These are phyloP conservation scores for Eupeodes luniger DNA, from an alignment of 2,888 invertebrate species.

Conservation along the genomic window DNA sequence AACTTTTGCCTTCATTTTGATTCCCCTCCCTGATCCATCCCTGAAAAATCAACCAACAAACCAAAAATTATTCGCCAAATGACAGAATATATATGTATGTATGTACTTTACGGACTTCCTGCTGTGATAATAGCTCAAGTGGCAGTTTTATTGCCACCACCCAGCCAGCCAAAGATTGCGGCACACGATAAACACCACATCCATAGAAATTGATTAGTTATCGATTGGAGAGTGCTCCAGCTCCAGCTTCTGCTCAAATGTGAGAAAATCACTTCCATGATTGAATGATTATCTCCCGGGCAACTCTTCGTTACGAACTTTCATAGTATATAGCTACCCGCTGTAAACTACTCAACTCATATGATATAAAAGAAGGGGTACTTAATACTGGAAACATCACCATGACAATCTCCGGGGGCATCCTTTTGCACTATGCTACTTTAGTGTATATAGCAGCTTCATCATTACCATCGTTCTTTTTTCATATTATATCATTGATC, in stretches of 20 bases:
- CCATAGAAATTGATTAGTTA: constrained; percentile 71
- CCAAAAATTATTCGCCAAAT: background rate
- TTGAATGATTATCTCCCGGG: constrained; percentile 72
- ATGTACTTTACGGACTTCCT: constrained; percentile 44
- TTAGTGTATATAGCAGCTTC: constrained; percentile 11
- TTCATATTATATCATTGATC: constrained; percentile 26
- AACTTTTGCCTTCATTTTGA: background rate
- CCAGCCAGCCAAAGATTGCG: constrained; percentile 47
- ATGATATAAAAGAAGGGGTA: background rate
- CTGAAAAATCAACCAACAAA: background rate
- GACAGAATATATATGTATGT: background rate
- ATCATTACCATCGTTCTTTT: constrained; percentile 19
- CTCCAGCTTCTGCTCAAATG: constrained; percentile 52
- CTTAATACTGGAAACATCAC: constrained; percentile 30
- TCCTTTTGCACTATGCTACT: constrained; percentile 27
- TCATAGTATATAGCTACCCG: background rate
- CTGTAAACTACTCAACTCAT: background rate
- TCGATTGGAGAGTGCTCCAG: constrained; percentile 56
- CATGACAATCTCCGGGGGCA: constrained; percentile 31
- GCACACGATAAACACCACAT: constrained; percentile 62
- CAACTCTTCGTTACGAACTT: constrained; percentile 17
- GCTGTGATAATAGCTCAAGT: constrained; percentile 58
- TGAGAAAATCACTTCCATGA: constrained; percentile 74
- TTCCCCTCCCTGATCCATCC: background rate
- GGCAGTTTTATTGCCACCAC: constrained; percentile 65